These are phyloP conservation scores for Mimumesa dahlbomi DNA, from an alignment of 2,888 invertebrate species.

Conservation along the genomic window DNA sequence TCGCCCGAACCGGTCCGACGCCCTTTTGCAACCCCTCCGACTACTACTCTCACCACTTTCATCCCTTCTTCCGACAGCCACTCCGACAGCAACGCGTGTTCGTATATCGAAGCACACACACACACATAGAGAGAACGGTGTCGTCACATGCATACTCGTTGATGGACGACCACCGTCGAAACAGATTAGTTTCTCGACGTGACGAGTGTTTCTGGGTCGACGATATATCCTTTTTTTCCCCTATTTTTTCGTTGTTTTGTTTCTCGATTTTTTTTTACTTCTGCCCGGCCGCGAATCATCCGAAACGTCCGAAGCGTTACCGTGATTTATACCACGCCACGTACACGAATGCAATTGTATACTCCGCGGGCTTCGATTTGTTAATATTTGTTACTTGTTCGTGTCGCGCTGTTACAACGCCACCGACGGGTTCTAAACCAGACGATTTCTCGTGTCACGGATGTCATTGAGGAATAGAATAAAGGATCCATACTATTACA, in stretches of 20 bases:
- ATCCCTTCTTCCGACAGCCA: slow-evolving; percentile 29
- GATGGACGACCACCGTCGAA: slow-evolving; percentile 55
- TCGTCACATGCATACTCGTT: slow-evolving; percentile 26
- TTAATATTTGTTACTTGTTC: slow-evolving; percentile 1
- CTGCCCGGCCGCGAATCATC: slow-evolving; percentile 20
- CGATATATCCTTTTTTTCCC: slow-evolving; percentile 11
- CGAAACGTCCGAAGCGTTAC: slow-evolving; percentile 8
- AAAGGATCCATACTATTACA: no score
- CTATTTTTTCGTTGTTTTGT: no score
- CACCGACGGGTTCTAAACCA: not conserved
- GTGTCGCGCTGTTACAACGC: not conserved
- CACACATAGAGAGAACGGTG: no score
- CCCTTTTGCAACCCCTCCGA: slow-evolving; percentile 1
- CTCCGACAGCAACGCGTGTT: slow-evolving; percentile 17
- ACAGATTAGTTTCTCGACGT: slow-evolving; percentile 56
- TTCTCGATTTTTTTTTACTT: slow-evolving; percentile 4
- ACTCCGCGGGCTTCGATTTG: slow-evolving; percentile 3
- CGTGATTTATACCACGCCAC: slow-evolving; percentile 12
- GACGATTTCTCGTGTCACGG: not conserved
- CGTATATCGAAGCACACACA: no score
- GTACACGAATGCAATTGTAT: not conserved
- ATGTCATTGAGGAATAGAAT: no score
- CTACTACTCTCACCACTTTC: slow-evolving; percentile 11
- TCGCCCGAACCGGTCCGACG: slow-evolving; percentile 23
- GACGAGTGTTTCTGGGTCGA: slow-evolving; percentile 27